phyloP scores from a whole-genome alignment of 2,113 vertebrate genomes.

The Amphiprion ocellaris region DNA sequence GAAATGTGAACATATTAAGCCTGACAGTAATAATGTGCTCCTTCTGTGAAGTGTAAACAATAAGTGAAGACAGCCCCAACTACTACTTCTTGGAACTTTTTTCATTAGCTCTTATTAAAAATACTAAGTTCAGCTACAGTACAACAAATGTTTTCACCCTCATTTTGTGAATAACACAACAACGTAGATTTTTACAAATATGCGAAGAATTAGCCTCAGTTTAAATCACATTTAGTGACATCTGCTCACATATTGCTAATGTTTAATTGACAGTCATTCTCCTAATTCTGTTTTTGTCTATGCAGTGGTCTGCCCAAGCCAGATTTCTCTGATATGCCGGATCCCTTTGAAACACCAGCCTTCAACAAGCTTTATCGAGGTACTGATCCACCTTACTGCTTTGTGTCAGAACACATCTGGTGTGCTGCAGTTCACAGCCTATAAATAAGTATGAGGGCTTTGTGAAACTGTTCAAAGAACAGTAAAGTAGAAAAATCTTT shows the following conservation, averaged over 20 bases:
- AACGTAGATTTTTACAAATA: background rate
- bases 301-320: conserved; percentile 89
- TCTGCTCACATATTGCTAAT: no score
- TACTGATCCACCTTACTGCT: conserved; percentile 56
- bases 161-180: background rate
- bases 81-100: background rate
- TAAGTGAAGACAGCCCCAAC: background rate
- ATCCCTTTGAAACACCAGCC: conserved; percentile 93
- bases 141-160: background rate
- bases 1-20: conserved; percentile 22
- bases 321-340: conserved; percentile 90
- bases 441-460: background rate
- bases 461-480: background rate
- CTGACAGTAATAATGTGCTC: conserved; percentile 2
- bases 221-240: background rate
- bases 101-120: background rate
- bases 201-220: background rate
- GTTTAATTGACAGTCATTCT: background rate
- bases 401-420: conserved; percentile 14
- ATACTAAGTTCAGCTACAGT: background rate
- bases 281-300: conserved; percentile 6
- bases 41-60: background rate
- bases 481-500: no score
- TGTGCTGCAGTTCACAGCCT: background rate
- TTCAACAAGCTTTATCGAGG: conserved; percentile 98